Evolutionary conservation across 2,797 vertebrate species (phyloP).

Genomic region (Meda fulgida): DNA sequence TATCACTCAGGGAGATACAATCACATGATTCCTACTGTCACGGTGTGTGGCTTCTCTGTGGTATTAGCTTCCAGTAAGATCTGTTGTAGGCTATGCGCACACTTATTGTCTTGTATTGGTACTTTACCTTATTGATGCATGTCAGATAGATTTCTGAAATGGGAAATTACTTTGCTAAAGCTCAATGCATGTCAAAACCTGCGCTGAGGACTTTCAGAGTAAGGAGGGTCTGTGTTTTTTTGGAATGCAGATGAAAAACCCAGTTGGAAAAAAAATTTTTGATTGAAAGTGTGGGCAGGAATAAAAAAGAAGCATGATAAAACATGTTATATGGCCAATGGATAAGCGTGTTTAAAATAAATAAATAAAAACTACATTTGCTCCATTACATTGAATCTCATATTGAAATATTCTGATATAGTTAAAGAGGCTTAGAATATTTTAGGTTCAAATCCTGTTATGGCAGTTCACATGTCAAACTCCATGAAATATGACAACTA

Average conservation of each 20-base stretch:
- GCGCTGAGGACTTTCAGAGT: neutral
- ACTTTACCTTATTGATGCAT: constrained; percentile 7
- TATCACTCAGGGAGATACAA: neutral
- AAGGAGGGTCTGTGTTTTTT: constrained; percentile 14
- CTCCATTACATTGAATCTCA: neutral
- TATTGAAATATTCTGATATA: constrained; percentile 18
- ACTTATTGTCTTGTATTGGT: neutral
- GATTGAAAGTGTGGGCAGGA: neutral
- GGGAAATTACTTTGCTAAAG: constrained; percentile 10
- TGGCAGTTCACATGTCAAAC: constrained; percentile 40
- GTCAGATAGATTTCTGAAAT: constrained; percentile 12
- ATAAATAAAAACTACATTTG: constrained; percentile 20
- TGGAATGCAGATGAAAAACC: constrained; percentile 4
- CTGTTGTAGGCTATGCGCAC: neutral
- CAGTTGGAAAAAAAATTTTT: neutral
- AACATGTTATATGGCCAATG: neutral
- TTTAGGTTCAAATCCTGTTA: constrained; percentile 34
- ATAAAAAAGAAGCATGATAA: neutral
- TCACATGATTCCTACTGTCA: neutral
- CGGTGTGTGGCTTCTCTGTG: neutral
- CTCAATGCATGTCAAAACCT: constrained; percentile 30
- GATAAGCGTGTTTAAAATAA: constrained; percentile 24
- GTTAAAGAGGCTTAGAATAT: constrained; percentile 35
- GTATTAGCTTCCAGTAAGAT: neutral
- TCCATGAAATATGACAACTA: constrained; percentile 38